phyloP scores from a whole-genome alignment of 2,888 invertebrate species.

The Galerucella calmariensis region DNA sequence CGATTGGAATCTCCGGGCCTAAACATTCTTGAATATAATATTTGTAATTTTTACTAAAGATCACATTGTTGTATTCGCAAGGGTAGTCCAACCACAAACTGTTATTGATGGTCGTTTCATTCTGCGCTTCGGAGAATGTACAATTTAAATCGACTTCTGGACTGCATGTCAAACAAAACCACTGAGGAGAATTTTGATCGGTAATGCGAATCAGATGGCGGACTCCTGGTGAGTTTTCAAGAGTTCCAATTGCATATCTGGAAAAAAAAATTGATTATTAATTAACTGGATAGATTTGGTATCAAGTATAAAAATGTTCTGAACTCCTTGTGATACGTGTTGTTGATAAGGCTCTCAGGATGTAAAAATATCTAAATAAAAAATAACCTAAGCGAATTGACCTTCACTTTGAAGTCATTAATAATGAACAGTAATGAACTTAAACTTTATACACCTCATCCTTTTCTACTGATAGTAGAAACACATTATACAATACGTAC shows the following conservation, averaged over 20 bases:
- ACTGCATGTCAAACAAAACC: constrained; percentile 72
- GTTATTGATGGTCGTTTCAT: constrained; percentile 62
- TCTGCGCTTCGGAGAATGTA: constrained; percentile 49
- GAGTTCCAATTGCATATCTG: constrained; percentile 86
- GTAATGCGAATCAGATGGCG: constrained; percentile 83
- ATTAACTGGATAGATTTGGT: too few species aligned
- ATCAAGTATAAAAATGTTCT: too few species aligned
- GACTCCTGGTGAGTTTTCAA: constrained; percentile 80
- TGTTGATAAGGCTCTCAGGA: too few species aligned
- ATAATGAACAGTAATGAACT: too few species aligned
- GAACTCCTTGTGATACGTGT: too few species aligned
- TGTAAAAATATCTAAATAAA: too few species aligned
- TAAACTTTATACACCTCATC: too few species aligned
- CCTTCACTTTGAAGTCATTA: too few species aligned
- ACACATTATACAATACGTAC: too few species aligned
- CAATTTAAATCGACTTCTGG: constrained; percentile 61
- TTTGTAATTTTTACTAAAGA: constrained; percentile 69
- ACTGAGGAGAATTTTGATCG: constrained; percentile 63
- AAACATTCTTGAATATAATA: constrained; percentile 81
- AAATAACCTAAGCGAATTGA: too few species aligned
- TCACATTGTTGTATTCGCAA: constrained; percentile 72
- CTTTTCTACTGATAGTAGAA: too few species aligned
- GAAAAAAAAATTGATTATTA: constrained; percentile 44
- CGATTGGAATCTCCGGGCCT: constrained; percentile 79
- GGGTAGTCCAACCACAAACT: constrained; percentile 60